These are phyloP conservation scores for Solenopsis fugax DNA, from an alignment of 1,140 invertebrate genomes.

Conservation along the genomic window DNA sequence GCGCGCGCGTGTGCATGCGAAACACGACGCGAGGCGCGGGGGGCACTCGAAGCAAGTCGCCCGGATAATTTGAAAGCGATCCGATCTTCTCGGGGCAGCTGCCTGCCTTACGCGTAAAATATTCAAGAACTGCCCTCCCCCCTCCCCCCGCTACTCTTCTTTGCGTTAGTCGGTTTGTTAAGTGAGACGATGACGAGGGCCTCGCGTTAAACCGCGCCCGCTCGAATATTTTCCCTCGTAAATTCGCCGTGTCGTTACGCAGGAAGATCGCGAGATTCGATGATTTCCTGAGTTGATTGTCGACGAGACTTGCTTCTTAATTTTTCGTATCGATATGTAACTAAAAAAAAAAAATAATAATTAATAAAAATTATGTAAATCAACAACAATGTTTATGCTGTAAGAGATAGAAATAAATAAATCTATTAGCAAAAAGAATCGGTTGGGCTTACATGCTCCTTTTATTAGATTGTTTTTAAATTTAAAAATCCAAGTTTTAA, in stretches of 20 bases:
- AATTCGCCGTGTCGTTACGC: slow-evolving; percentile 1
- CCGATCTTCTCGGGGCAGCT: slow-evolving; percentile 84
- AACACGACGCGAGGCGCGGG: slow-evolving; percentile 42
- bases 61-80: slow-evolving; percentile 87
- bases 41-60: slow-evolving; percentile 83
- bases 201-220: slow-evolving; percentile 41
- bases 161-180: slow-evolving; percentile 75
- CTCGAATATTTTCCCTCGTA: slow-evolving; percentile 39
- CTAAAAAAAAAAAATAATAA: neutral
- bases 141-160: slow-evolving; percentile 42
- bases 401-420: no score
- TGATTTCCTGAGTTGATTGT: neutral
- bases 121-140: slow-evolving; percentile 83
- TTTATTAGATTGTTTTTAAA: no score
- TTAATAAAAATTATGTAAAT: no score
- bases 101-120: slow-evolving; percentile 86
- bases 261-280: neutral
- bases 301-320: neutral
- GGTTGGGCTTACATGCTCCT: no score
- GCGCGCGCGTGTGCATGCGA: slow-evolving; percentile 56
- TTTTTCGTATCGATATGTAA: neutral
- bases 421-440: no score
- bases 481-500: no score
- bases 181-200: slow-evolving; percentile 70
- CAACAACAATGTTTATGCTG: no score